Percentiles rank a stretch among this genome's conserved stretches.
phyloP scores from a whole-genome alignment of 2,797 vertebrate species.

The Heterohyrax brucei region DNA sequence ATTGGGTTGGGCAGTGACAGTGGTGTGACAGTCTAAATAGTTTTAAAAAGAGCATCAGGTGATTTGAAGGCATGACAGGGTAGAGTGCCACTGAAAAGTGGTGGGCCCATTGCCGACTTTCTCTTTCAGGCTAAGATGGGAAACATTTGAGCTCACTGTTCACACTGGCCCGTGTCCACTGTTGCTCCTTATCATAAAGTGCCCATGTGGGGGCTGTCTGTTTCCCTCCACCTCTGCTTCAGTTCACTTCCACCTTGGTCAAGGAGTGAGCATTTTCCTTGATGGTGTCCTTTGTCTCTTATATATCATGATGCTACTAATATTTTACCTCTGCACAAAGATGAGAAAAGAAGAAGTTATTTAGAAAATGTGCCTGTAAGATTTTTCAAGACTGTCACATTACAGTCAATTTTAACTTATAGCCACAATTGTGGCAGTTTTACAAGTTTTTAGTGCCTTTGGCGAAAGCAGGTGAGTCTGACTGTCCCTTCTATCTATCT shows the following conservation, averaged over 20 bases:
- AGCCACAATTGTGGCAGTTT: conserved; percentile 14
- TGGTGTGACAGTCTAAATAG: neutral
- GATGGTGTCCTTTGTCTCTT: neutral
- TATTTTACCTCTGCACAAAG: neutral
- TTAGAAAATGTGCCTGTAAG: conserved; percentile 6
- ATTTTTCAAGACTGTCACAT: neutral
- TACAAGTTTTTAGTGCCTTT: conserved; percentile 38
- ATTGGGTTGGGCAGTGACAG: neutral
- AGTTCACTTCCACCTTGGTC: neutral
- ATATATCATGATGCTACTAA: no score
- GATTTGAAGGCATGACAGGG: neutral
- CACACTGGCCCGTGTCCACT: neutral
- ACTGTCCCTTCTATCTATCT: neutral
- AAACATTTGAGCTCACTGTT: neutral
- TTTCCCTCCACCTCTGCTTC: neutral
- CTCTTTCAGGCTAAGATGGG: neutral
- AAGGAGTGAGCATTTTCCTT: neutral
- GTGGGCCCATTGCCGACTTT: neutral
- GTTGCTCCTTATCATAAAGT: neutral
- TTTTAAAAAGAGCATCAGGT: conserved; percentile 35
- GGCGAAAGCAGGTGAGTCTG: neutral
- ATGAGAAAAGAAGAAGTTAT: neutral
- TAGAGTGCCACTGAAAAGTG: neutral
- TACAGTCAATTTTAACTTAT: neutral
- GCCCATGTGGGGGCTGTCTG: neutral